Evolutionary conservation across 2,888 invertebrate genomes (phyloP), one percentile per base, ranked within the genome.

Genomic region (Nymphalis c-album): DNA sequence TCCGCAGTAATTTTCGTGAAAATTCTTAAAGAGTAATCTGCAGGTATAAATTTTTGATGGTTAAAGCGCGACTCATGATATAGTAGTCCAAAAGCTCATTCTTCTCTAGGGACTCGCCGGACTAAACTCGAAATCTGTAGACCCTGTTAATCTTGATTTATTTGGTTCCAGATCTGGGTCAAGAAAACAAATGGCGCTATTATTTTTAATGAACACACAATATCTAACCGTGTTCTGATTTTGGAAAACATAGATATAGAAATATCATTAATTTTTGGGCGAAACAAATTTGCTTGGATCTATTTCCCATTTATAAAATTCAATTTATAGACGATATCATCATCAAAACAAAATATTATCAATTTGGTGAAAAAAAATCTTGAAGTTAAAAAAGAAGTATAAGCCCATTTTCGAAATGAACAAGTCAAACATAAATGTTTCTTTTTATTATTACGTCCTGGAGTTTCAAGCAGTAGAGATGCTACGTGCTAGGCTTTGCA

Each of bases 401-500:
- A 13, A 1, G 10, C 13, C 40, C 10, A 40, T 13, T 40, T 40
- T 40, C 13, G 13, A 40, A 40, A 40, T 40, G 40, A 40, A 40
- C 35, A 22, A 51, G 22, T 8, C 22, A 22, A 51, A 51, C 26
- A 18, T 47, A 10, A 18, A 10, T 7, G 5, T 5, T n/a, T 17
- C n/a, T 2, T 50, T 64, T 51, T 13, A 45, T 50, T 45, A 50
- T 45, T 59, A 50, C 50, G 17, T 35, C 8, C n/a, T 51, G n/a
- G 17, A 59, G 45, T 47, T 59, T 50, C 7, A 59, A 64, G 53
- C 26, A 50, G 18, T 59, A 20, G 50, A 50, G 55, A 26, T 31
- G 31, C 16, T 47, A 59, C 64, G 50, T 60, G 63, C 16, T 40
- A 16, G 26, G 35, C 48, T 67, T 58, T 53, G 35, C 20, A 67